Evolutionary conservation across 2,113 vertebrate species (phyloP).

Genomic region (Microtus montanus): DNA sequence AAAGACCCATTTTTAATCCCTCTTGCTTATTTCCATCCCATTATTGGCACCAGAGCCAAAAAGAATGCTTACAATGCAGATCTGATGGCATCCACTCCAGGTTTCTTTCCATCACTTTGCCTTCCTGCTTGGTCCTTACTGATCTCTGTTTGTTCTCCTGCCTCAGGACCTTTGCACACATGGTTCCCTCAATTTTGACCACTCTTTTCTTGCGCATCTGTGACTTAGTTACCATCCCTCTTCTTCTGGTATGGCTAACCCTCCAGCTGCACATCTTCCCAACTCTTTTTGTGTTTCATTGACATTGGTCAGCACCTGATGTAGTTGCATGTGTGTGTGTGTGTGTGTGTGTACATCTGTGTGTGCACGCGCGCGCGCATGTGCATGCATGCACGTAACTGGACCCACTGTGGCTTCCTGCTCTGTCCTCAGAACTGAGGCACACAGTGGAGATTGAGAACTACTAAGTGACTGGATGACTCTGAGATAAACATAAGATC

Average conservation of each 20-base stretch:
- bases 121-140: background rate
- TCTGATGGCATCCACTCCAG: background rate
- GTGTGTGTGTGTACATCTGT: background rate
- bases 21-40: background rate
- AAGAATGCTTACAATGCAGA: background rate
- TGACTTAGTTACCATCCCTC: background rate
- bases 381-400: background rate
- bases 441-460: background rate
- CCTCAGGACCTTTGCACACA: background rate
- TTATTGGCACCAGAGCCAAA: background rate
- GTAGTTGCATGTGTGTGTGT: background rate
- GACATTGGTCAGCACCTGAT: background rate
- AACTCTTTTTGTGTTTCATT: background rate
- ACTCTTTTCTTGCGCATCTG: background rate
- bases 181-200: background rate
- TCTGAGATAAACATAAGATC: background rate
- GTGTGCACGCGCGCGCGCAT: background rate
- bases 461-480: background rate
- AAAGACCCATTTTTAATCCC: background rate
- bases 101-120: background rate
- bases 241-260: background rate
- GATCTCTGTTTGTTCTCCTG: background rate
- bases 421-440: background rate
- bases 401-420: background rate
- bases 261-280: background rate